Percentiles rank a stretch among this genome's conserved stretches.
Evolutionary conservation across 2,797 vertebrate species (phyloP).

Genomic region (Neopelma chrysocephalum): DNA sequence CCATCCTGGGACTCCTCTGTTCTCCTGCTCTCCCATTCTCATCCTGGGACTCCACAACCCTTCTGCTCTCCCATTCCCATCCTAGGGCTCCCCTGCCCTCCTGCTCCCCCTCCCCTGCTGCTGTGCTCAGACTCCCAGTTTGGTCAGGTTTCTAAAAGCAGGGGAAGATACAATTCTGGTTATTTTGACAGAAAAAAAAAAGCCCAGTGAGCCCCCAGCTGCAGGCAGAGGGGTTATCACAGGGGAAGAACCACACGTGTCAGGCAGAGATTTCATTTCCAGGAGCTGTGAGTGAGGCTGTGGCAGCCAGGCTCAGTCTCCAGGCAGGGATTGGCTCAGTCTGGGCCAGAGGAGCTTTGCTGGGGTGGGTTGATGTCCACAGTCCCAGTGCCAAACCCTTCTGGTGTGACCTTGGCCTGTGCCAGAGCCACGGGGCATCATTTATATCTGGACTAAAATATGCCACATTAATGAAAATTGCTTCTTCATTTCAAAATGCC

Average conservation of each 20-base stretch:
- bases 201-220: background rate
- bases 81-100: background rate
- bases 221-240: background rate
- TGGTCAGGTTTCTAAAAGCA: background rate
- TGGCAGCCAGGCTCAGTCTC: background rate
- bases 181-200: background rate
- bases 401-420: background rate
- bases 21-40: too few relatives aligned
- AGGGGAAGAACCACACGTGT: background rate
- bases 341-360: background rate
- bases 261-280: background rate
- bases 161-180: background rate
- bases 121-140: background rate
- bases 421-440: background rate
- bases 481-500: background rate
- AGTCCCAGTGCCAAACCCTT: background rate
- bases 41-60: too few relatives aligned
- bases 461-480: background rate
- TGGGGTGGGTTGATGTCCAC: fast-evolving
- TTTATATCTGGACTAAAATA: background rate
- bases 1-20: too few relatives aligned
- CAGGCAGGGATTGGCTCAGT: background rate
- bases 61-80: too few relatives aligned
- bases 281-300: background rate
- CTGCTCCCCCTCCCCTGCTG: background rate